Conservation (phyloP, 2,113 vertebrate species). For the Petrocephalus zakoni region DNA sequence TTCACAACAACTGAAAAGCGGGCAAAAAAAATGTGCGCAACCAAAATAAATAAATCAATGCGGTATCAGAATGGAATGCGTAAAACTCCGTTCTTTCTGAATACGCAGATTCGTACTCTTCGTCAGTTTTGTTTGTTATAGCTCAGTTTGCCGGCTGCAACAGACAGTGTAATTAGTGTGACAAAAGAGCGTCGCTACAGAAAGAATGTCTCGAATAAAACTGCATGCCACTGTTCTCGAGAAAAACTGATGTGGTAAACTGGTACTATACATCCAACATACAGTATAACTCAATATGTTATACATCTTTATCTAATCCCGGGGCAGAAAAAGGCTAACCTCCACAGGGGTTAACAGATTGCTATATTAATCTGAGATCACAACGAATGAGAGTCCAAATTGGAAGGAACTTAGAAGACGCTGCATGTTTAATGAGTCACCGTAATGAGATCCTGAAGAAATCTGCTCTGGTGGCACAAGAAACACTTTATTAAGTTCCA, state of each 20-base stretch:
- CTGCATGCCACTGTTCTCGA: not conserved
- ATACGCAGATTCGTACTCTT: not conserved
- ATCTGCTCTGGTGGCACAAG: not conserved
- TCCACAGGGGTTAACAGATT: conserved; percentile 34
- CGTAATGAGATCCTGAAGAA: conserved; percentile 13
- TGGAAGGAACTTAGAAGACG: conserved; percentile 34
- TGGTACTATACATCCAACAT: not conserved
- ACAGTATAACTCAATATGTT: not conserved
- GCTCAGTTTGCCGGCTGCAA: too few species aligned
- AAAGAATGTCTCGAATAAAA: not conserved
- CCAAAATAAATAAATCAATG: too few species aligned
- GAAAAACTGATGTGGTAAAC: not conserved
- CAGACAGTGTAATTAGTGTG: conserved; percentile 2
- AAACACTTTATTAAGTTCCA: not conserved
- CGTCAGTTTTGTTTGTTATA: not conserved
- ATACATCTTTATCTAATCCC: not conserved
- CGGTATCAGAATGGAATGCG: not conserved
- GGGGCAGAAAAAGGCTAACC: conserved; percentile 34
- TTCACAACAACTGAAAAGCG: not conserved
- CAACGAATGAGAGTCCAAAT: conserved; percentile 41
- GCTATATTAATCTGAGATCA: conserved; percentile 45
- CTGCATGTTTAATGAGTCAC: not conserved
- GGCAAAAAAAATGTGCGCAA: not conserved
- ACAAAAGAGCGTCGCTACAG: not conserved
- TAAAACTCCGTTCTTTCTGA: not conserved